Base-by-base conservation (phyloP, 2,113 vertebrate genomes). In the Alexandromys fortis region DNA sequence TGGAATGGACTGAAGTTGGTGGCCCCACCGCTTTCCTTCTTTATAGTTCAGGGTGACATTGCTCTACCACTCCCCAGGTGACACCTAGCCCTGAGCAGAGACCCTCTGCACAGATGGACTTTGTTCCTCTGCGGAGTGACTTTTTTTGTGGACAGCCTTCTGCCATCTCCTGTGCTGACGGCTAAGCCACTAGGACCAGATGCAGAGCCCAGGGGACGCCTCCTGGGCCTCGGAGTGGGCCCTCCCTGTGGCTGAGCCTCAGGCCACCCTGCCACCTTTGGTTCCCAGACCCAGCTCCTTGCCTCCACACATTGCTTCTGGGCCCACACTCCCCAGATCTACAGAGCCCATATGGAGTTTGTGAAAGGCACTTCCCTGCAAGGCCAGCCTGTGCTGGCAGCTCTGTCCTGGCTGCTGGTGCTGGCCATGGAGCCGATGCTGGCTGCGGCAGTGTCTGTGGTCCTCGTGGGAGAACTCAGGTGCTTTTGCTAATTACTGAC, bases 401-500 rank as follows among this genome's bases (percentile, higher is more conserved):
- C 93, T 38, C 26, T 0, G 3, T 33, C 63, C 58, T 75, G 58
- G 35, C 75, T 7, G 22, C 73, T 7, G 47, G 38, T 12, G 0
- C 45, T 75, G 21, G 72, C 73, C 21, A 1, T 63, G 47, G 38
- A 42, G 42, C 26, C 8, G 2, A 0, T 1, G 7, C 2, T 8
- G 26, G 26, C 35, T 7, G 0, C 45, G 42, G 73, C 24, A 3
- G 24, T 47, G 61, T 61, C 75, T n/a, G 26, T 91, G 67, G 65
- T 28, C n/a, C 33, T 19, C 14, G 21, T 3, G 19, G 85, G 86
- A 0, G 6, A 19, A 38, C 89, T 30, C 92, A 75, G 97, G 94
- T 97, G 87, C 94, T 72, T 94, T 81, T 96, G 73, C 13, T 61
- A 86, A 92, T 97, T 78, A 92, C 86, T 96, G 9, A 33, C 28